These are phyloP conservation scores for Ciona savignyi DNA, from an alignment of 23 tunicate genomes.

Conservation along the genomic window DNA sequence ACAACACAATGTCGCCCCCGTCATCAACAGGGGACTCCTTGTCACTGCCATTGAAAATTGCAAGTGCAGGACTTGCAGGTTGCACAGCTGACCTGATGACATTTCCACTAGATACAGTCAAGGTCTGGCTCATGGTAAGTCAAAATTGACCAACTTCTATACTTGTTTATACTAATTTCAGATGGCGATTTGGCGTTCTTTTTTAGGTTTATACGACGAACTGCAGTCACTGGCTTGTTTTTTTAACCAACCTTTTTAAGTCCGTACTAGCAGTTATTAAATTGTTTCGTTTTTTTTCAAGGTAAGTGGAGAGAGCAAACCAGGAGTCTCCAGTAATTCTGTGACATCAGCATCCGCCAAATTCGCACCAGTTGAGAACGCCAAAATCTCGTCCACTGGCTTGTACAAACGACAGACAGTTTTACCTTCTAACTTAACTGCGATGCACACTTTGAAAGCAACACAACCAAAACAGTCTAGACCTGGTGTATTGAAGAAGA, in stretches of 20 bases:
- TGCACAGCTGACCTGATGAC: conserved; percentile 86
- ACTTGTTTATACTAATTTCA: too few relatives aligned
- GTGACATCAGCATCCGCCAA: neutral
- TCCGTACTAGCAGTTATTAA: too few relatives aligned
- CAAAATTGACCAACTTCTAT: neutral
- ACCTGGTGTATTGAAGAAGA: neutral
- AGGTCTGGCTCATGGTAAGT: conserved; percentile 89
- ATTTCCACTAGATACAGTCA: conserved; percentile 90
- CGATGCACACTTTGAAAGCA: too few relatives aligned
- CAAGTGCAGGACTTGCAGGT: conserved; percentile 83
- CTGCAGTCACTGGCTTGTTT: too few relatives aligned
- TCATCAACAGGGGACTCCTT: conserved; percentile 6
- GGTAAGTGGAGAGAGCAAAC: neutral
- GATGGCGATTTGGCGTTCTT: too few relatives aligned
- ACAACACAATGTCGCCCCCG: conserved; percentile 16
- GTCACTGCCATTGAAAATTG: conserved; percentile 52
- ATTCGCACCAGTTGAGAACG: neutral
- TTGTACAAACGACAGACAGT: neutral
- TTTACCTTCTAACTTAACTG: too few relatives aligned
- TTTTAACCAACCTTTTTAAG: too few relatives aligned
- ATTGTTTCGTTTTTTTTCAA: neutral
- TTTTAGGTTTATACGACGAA: neutral
- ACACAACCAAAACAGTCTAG: neutral
- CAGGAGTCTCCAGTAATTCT: neutral
- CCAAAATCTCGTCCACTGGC: neutral